Conservation (phyloP, 1,140 invertebrate genomes). For the Musca vetustissima region DNA sequence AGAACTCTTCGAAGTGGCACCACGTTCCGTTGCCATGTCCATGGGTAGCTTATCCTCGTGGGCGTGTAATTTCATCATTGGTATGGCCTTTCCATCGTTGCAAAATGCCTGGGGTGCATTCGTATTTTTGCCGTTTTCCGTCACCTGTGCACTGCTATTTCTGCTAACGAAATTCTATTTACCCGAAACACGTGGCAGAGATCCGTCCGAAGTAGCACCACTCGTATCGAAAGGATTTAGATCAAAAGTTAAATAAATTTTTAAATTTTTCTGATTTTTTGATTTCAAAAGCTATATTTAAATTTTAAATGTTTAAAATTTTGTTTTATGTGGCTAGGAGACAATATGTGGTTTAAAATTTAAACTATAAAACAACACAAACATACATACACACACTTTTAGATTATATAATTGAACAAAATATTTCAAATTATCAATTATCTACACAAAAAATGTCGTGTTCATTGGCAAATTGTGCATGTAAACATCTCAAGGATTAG, state of each 20-base stretch:
- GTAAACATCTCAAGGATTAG: too few species aligned
- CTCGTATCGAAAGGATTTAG: conserved; percentile 58
- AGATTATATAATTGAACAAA: neutral
- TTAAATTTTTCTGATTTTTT: neutral
- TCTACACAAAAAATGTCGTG: too few species aligned
- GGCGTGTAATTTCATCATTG: conserved; percentile 87
- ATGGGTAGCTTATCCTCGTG: conserved; percentile 87
- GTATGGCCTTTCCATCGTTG: conserved; percentile 75
- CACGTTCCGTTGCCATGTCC: conserved; percentile 82
- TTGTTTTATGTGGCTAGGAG: neutral
- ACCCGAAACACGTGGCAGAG: conserved; percentile 70
- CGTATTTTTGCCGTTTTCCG: conserved; percentile 72
- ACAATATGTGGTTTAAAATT: neutral
- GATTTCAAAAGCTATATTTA: neutral
- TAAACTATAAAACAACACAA: too few species aligned
- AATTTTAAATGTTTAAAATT: neutral
- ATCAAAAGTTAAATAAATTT: conserved; percentile 48
- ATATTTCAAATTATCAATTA: neutral
- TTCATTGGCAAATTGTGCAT: too few species aligned
- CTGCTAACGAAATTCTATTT: conserved; percentile 68
- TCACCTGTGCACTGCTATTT: conserved; percentile 62
- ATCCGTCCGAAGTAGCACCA: conserved; percentile 63
- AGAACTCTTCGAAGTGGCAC: conserved; percentile 86
- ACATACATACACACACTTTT: neutral
- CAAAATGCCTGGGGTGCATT: conserved; percentile 65